These are phyloP conservation scores for Rostratula benghalensis DNA, from an alignment of 2,113 vertebrate genomes.

Conservation along the genomic window DNA sequence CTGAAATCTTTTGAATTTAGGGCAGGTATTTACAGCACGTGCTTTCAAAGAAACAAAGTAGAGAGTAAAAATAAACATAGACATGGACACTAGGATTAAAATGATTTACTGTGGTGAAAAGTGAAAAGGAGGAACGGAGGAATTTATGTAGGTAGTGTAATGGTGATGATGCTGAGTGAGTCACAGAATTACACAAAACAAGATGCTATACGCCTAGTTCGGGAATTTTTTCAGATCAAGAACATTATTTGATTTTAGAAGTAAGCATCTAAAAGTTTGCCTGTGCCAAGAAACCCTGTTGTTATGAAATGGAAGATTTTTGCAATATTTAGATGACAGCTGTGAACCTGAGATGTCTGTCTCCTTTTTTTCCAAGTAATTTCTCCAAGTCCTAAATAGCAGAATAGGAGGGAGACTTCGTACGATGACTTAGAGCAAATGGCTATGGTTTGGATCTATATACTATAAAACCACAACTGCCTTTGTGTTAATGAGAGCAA, in stretches of 20 bases:
- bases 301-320: background rate
- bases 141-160: background rate
- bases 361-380: background rate
- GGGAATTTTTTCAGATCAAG: background rate
- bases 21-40: background rate
- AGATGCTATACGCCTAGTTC: background rate
- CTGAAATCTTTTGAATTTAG: background rate
- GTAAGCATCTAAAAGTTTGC: background rate
- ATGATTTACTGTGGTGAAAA: background rate
- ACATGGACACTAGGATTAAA: background rate
- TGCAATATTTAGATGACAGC: background rate
- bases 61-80: background rate
- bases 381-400: background rate
- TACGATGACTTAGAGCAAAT: background rate
- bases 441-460: background rate
- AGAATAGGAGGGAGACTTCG: background rate
- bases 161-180: background rate
- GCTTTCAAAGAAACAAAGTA: background rate
- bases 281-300: background rate
- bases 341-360: background rate
- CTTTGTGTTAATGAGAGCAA: background rate
- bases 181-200: background rate
- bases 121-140: background rate
- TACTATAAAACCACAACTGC: background rate
- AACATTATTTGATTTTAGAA: background rate